These are phyloP conservation scores for Drosophila novamexicana DNA, from an alignment of 1,140 invertebrate genomes.

Conservation along the genomic window DNA sequence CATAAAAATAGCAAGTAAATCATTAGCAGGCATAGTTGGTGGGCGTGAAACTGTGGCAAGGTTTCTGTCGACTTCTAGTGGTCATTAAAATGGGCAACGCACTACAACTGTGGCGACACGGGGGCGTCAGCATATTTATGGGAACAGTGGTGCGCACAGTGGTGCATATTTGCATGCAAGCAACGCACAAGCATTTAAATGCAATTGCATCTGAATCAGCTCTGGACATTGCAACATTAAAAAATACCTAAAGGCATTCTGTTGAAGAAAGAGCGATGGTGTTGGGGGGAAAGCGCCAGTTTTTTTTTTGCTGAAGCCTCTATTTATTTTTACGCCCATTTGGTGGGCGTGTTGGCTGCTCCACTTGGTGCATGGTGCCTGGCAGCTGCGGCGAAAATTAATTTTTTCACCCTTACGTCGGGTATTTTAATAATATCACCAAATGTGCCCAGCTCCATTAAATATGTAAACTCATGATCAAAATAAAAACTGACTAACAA, in stretches of 20 bases:
- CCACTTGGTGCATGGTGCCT: constrained; percentile 15
- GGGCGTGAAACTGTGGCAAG: constrained; percentile 47
- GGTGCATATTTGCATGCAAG: constrained; percentile 1
- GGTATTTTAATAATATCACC: background rate
- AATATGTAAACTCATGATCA: too few relatives aligned
- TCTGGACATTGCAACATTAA: constrained; percentile 8
- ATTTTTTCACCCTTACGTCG: constrained; percentile 17
- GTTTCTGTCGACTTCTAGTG: constrained; percentile 53
- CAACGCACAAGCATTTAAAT: constrained; percentile 17
- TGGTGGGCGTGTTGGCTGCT: constrained; percentile 12
- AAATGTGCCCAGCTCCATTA: background rate
- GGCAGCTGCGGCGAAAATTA: constrained; percentile 19
- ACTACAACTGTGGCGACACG: constrained; percentile 14
- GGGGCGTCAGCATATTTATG: constrained; percentile 9
- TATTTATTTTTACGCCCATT: constrained; percentile 19
- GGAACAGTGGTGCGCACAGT: constrained; percentile 21
- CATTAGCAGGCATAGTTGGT: constrained; percentile 63
- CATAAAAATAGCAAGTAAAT: constrained; percentile 78
- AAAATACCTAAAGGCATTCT: constrained; percentile 21
- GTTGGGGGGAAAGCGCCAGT: background rate
- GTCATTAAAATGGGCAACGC: constrained; percentile 42
- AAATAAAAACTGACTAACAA: too few relatives aligned
- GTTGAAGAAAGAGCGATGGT: background rate
- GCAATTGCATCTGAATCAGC: constrained; percentile 2
- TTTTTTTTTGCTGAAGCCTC: constrained; percentile 3